A percentile compares a stretch with the other conserved stretches of the same genome.
Evolutionary conservation across 1,140 invertebrate species (phyloP).

Genomic region (Elymnias hypermnestra): DNA sequence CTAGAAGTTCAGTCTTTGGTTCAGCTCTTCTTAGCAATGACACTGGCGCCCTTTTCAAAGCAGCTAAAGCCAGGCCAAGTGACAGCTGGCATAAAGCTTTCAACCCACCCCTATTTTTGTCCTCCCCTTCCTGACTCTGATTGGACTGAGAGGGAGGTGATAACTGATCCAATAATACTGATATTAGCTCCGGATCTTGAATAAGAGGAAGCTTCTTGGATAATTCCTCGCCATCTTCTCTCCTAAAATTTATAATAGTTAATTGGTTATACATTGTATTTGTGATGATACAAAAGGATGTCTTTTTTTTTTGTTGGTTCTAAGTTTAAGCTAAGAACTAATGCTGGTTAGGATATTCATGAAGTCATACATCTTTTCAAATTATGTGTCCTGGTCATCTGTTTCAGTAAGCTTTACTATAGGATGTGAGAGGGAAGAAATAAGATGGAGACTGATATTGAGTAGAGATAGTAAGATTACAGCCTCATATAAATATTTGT

Average conservation of each 20-base stretch:
- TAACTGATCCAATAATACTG: constrained; percentile 72
- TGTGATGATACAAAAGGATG: background rate
- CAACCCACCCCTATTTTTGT: constrained; percentile 77
- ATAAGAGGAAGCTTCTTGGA: constrained; percentile 85
- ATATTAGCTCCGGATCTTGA: constrained; percentile 80
- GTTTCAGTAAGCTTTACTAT: too few species aligned
- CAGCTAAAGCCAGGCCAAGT: constrained; percentile 87
- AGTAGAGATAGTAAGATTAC: too few species aligned
- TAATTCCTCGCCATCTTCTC: constrained; percentile 81
- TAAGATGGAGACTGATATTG: too few species aligned
- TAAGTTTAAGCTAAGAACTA: too few species aligned
- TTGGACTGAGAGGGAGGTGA: constrained; percentile 64
- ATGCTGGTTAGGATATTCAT: too few species aligned
- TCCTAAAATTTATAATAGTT: too few species aligned
- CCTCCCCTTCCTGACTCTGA: constrained; percentile 63
- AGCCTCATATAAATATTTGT: too few species aligned
- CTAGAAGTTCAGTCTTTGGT: constrained; percentile 65
- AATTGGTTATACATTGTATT: too few species aligned
- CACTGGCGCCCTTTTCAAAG: constrained; percentile 80
- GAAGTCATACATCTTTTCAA: too few species aligned
- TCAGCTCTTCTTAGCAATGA: constrained; percentile 38
- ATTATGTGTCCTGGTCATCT: too few species aligned
- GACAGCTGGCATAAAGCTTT: constrained; percentile 87
- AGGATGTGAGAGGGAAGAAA: too few species aligned
- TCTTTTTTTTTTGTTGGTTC: too few species aligned